Base-by-base conservation (phyloP, 2,888 invertebrate species). In the Euzetes globulus region DNA sequence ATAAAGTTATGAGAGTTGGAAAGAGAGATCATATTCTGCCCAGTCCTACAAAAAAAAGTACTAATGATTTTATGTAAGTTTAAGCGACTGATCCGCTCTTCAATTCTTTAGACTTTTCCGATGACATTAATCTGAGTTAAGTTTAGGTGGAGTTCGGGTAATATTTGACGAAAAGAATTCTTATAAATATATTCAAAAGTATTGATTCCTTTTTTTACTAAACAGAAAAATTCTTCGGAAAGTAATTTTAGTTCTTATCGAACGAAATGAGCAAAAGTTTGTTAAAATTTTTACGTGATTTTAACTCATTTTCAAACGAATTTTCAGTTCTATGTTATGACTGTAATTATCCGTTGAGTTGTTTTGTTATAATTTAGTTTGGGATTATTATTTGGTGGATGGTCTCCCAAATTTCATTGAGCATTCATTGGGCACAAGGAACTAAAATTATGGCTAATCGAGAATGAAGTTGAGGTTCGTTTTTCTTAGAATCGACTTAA, bases 361-460 rank as follows among this genome's bases (percentile, higher is more conserved):
- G 22, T 63, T 19, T 19, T 63, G 33, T 63, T 63, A 63, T 33
- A 63, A 63, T 63, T 63, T 27, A 7, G 19, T 63, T 63, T 63
- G 33, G n/a, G 63, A 33, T 63, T 63, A 63, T 63, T 33, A 41
- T 41, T 41, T 11, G 41, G 41, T 41, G 6, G 41, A 41, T 13
- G 41, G 41, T 7, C 41, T 41, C 41, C 41, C 7, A 41, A 41
- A 63, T 63, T 63, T 63, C 63, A 63, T 63, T 63, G 63, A 63
- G 63, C 37, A 63, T 63, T 63, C 63, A 63, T 63, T 63, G 63
- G 33, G 63, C 37, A 33, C 17, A 63, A 60, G 63, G n/a, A 63
- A 33, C 15, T 7, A 7, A 37, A 63, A 63, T 63, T 63, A 63
- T 63, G 63, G 63, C 63, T 37, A 33, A 63, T 55, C 55, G 19